These are phyloP conservation scores for Henicopernis longicauda DNA, from an alignment of 2,113 vertebrate genomes.

Conservation along the genomic window DNA sequence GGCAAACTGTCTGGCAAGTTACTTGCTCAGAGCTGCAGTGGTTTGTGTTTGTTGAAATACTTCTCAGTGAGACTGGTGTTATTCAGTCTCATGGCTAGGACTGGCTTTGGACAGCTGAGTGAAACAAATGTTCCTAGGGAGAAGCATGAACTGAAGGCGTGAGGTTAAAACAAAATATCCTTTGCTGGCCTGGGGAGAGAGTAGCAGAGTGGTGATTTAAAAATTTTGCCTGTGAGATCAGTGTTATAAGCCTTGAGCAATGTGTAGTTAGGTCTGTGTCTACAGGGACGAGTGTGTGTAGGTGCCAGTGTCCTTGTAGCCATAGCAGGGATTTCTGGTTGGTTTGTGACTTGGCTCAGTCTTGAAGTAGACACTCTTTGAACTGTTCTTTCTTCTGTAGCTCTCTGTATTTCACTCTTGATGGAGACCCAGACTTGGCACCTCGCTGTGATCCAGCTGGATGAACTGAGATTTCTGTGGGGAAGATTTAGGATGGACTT, in stretches of 20 bases:
- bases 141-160: neutral
- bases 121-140: slow-evolving; percentile 1
- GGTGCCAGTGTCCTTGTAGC: neutral
- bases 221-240: neutral
- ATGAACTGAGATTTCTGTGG: neutral
- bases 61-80: neutral
- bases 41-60: neutral
- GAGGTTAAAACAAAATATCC: neutral
- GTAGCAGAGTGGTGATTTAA: neutral
- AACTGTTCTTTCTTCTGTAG: neutral
- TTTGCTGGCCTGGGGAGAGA: neutral
- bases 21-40: neutral
- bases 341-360: neutral
- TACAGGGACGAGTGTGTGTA: neutral
- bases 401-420: neutral
- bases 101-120: neutral
- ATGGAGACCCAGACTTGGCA: neutral
- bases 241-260: neutral
- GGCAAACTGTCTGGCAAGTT: slow-evolving; percentile 8
- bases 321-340: neutral
- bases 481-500: neutral
- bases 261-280: neutral
- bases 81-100: neutral
- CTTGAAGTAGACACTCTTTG: neutral
- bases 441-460: neutral